A percentile compares a stretch with the other conserved stretches of the same genome.
phyloP scores from a whole-genome alignment of 2,113 vertebrate genomes.

The Zonotrichia leucophrys region DNA sequence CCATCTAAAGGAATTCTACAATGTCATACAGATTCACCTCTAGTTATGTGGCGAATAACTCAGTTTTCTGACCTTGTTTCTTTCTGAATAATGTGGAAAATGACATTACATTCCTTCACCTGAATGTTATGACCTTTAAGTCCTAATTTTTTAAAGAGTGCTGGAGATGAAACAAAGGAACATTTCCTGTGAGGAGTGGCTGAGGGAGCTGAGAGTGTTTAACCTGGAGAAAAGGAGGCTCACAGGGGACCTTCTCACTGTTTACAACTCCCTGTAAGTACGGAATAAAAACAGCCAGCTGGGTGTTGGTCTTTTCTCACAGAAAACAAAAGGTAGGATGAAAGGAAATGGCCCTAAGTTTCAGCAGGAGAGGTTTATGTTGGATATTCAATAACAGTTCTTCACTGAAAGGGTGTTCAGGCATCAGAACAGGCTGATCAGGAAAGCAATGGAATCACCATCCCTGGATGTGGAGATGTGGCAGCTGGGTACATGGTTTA shows the following conservation, averaged over 20 bases:
- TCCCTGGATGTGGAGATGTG: background rate
- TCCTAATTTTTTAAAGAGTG: background rate
- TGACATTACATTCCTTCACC: background rate
- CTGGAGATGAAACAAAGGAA: background rate
- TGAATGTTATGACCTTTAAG: background rate
- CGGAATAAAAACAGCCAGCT: background rate
- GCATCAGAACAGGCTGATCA: background rate
- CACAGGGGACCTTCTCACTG: rapidly evolving
- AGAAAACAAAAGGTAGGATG: background rate
- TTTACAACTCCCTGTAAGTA: background rate
- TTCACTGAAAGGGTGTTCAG: background rate
- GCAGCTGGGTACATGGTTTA: background rate
- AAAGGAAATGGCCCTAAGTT: background rate
- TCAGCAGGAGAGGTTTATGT: rapidly evolving
- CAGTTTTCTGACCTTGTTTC: background rate
- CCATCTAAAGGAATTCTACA: background rate
- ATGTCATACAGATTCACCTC: background rate
- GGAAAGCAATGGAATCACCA: background rate
- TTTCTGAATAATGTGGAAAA: background rate
- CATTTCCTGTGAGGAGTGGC: rapidly evolving
- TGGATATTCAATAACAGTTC: rapidly evolving
- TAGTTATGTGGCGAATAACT: background rate
- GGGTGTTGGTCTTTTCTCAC: rapidly evolving
- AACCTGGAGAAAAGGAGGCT: background rate
- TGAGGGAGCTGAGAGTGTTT: background rate